Evolutionary conservation across 2,113 vertebrate species (phyloP).

Genomic region (Chlorodrepanis virens): DNA sequence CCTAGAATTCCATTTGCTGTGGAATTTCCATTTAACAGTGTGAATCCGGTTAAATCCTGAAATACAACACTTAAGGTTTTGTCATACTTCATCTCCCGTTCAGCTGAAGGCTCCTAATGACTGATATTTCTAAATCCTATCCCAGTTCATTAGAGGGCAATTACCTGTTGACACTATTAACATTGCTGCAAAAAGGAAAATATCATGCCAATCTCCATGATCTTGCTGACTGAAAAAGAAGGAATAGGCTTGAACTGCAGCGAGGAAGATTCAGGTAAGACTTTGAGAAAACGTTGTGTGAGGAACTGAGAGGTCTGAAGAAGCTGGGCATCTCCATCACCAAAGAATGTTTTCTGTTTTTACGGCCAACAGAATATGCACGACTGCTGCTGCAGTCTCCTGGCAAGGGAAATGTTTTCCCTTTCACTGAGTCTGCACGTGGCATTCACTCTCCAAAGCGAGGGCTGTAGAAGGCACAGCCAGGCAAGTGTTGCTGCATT

Average conservation of each 20-base stretch:
- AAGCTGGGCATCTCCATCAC: not conserved
- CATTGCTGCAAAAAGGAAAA: not conserved
- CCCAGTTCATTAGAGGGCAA: not conserved
- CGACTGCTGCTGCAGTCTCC: not conserved
- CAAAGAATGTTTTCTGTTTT: not conserved
- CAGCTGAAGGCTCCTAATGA: not conserved
- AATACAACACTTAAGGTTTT: not conserved
- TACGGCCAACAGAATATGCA: not conserved
- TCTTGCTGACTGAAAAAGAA: not conserved
- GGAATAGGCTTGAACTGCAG: not conserved
- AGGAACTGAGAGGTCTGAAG: not conserved
- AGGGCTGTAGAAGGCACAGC: not conserved
- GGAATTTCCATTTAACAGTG: constrained; percentile 36
- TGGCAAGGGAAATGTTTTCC: not conserved
- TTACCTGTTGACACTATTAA: not conserved
- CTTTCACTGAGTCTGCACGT: not conserved
- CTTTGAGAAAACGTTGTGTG: not conserved
- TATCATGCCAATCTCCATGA: not conserved
- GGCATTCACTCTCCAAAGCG: not conserved
- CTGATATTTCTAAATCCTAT: not conserved
- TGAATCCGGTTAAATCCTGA: not conserved
- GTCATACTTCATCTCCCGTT: not conserved
- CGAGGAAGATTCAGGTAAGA: not conserved
- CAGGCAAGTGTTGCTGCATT: not conserved
- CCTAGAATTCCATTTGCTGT: constrained; percentile 31